Evolutionary conservation across 1,140 invertebrate species (phyloP), one percentile per base, ranked within the genome.

Genomic region (Drosophila rhopaloa): DNA sequence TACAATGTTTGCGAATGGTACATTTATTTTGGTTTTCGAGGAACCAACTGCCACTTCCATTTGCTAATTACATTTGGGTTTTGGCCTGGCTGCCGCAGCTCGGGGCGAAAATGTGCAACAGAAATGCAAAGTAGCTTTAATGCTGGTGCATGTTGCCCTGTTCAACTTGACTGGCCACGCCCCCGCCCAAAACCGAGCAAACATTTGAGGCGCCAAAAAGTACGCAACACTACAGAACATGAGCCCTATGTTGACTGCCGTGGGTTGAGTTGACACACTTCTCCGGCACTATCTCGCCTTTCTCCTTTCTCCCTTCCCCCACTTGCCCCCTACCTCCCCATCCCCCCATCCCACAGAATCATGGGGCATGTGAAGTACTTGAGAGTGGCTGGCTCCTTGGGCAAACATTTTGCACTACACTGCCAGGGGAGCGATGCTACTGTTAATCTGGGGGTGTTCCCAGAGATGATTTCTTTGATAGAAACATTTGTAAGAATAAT

Each of bases 161-260:
- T 63, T 35, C 13, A n/a, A 13, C 16, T 11, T 38, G 66, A 46
- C 57, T 38, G 53, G 14, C 35, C 57, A 60, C 65, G 50, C 54
- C 57, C 46, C 44, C 41, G 11, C 54, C 60, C 37, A 14, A 40
- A 47, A 10, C n/a, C 50, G 46, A 63, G 55, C 51, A 76, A 81
- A 81, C 78, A 81, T 71, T 81, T 66, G 66, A 81, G 54, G 72
- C 78, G 78, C 79, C 79, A 71, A 77, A 77, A 78, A 77, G 72
- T 63, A 68, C 62, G 71, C 55, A 66, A 58, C 50, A 54, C 67
- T 76, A 47, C 41, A 68, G 54, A 78, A 67, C 65, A 82, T 57
- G 40, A 50, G 50, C 50, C 70, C 72, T 53, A 50, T 80, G 63
- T 74, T 79, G 67, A 79, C 58, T 80, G 54, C 75, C 46, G 62